Conservation (phyloP, 2,888 invertebrate species). For the Eilema griseolum region DNA sequence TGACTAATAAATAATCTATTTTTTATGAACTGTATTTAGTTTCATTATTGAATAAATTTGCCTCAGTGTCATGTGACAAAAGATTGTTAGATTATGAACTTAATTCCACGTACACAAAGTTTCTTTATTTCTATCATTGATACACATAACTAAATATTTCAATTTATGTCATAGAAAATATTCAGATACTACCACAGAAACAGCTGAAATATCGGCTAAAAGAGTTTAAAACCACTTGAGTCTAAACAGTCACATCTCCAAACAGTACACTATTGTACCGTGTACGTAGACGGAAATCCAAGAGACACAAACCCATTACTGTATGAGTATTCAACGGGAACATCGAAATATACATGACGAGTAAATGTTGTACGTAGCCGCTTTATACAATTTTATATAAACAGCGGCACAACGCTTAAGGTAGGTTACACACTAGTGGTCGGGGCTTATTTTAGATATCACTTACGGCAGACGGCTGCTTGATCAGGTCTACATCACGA, state of each 20-base stretch:
- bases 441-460: slow-evolving; percentile 77
- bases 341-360: slow-evolving; percentile 44
- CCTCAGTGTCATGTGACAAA: background rate
- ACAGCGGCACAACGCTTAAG: slow-evolving; percentile 57
- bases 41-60: background rate
- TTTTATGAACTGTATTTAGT: background rate
- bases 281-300: slow-evolving; percentile 14
- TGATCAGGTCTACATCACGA: slow-evolving; percentile 88
- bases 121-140: background rate
- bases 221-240: background rate
- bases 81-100: background rate
- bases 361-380: slow-evolving; percentile 35
- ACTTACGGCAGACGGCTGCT: slow-evolving; percentile 78
- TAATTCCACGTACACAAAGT: background rate
- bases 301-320: slow-evolving; percentile 34
- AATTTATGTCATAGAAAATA: background rate
- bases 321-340: slow-evolving; percentile 31
- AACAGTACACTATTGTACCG: background rate
- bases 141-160: background rate
- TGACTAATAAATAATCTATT: background rate
- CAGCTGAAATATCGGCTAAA: background rate
- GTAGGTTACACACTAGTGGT: slow-evolving; percentile 53
- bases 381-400: slow-evolving; percentile 28
- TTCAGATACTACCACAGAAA: background rate
- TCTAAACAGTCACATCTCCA: background rate